phyloP scores from a whole-genome alignment of 2,113 vertebrate species.

The Python bivittatus region DNA sequence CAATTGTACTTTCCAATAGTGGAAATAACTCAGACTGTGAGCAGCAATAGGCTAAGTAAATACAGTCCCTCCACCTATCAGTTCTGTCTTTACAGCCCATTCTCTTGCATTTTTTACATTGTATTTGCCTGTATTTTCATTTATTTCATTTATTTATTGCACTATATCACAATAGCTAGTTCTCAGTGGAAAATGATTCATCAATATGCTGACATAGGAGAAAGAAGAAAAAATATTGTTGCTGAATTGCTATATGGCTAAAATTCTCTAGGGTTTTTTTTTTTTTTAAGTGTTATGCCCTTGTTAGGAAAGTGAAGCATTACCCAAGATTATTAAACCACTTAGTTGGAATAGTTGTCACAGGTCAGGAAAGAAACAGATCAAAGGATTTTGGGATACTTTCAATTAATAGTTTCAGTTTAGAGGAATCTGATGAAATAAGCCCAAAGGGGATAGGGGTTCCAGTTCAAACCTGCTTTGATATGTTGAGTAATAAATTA shows the following conservation, averaged over 20 bases:
- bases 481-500: not conserved
- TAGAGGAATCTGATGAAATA: not conserved
- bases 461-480: not conserved
- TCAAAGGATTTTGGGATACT: not conserved
- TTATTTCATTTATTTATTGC: not conserved
- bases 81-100: not conserved
- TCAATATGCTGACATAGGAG: not conserved
- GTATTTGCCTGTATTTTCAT: not conserved
- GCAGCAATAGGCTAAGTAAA: not conserved
- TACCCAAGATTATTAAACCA: not conserved
- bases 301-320: not conserved
- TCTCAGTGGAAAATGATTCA: not conserved
- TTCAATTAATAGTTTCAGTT: conserved; percentile 2
- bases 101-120: not conserved
- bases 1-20: not conserved
- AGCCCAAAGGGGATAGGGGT: not conserved
- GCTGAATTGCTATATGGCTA: not conserved
- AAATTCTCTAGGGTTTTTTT: not conserved
- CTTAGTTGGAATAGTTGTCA: not conserved
- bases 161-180: not conserved
- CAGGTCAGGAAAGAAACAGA: not conserved
- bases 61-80: not conserved
- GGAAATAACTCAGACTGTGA: not conserved
- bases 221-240: not conserved
- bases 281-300: not conserved